phyloP scores from a whole-genome alignment of 1,140 invertebrate species.

The Hylaeus anthracinus region DNA sequence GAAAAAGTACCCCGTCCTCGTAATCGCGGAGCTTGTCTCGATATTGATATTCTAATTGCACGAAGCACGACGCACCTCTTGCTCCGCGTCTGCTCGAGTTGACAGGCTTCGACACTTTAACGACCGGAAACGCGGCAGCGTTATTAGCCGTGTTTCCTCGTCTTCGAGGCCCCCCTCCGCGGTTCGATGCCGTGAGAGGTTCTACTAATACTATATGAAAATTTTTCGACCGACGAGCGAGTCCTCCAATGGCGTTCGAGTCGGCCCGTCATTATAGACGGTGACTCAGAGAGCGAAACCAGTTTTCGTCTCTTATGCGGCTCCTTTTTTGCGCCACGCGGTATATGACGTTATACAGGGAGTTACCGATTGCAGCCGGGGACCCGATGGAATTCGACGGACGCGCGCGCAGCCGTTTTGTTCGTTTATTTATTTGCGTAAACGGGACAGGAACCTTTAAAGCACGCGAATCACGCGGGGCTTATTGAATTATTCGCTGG shows the following conservation, averaged over 20 bases:
- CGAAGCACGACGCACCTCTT: background rate
- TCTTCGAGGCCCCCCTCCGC: background rate
- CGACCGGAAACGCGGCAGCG: conserved; percentile 64
- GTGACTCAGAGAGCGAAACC: conserved; percentile 78
- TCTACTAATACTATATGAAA: conserved; percentile 53
- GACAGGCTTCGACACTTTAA: conserved; percentile 53
- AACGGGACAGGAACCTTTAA: background rate
- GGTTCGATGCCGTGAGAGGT: background rate
- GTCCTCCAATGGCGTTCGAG: conserved; percentile 61
- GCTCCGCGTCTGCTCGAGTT: background rate
- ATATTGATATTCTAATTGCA: conserved; percentile 35
- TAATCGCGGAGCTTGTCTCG: background rate
- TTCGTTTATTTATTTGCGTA: background rate
- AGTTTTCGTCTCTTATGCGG: conserved; percentile 68
- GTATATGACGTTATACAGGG: conserved; percentile 57
- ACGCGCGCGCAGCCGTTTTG: background rate
- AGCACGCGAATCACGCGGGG: background rate
- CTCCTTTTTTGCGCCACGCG: conserved; percentile 62
- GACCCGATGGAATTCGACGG: conserved; percentile 37
- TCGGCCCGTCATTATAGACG: conserved; percentile 75
- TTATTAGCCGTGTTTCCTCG: conserved; percentile 57
- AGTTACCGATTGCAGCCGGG: conserved; percentile 44
- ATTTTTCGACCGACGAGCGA: conserved; percentile 54
- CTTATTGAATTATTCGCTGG: background rate
- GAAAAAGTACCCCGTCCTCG: conserved; percentile 4